These are phyloP conservation scores for Onthophagus sagittarius DNA, from an alignment of 2,888 invertebrate species.

Conservation along the genomic window DNA sequence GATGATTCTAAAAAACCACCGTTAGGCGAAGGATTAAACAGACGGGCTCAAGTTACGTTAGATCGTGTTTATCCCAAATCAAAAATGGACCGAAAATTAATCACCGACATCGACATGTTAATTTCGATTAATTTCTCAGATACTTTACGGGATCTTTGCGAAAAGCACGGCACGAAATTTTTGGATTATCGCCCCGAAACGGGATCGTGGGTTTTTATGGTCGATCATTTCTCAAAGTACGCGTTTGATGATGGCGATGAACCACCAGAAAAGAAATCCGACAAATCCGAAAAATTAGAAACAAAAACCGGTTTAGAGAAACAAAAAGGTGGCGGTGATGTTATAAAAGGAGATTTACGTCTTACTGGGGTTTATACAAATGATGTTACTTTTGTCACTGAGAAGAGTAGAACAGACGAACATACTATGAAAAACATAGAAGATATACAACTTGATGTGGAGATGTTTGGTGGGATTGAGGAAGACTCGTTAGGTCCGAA, in stretches of 20 bases:
- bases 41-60: conserved; percentile 85
- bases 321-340: not conserved
- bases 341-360: not conserved
- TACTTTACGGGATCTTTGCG: conserved; percentile 77
- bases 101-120: conserved; percentile 76
- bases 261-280: conserved; percentile 46
- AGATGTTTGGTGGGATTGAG: not conserved
- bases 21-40: conserved; percentile 78
- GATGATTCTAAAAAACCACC: conserved; percentile 85
- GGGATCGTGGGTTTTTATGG: conserved; percentile 96
- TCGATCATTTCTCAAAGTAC: conserved; percentile 93
- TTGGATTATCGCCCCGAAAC: conserved; percentile 93
- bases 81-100: conserved; percentile 72
- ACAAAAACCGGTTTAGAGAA: not conserved
- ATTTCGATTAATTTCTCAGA: conserved; percentile 79
- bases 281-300: not conserved
- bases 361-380: not conserved
- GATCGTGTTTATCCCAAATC: conserved; percentile 94
- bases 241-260: conserved; percentile 84
- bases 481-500: not conserved
- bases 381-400: no score
- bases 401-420: no score
- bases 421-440: not conserved
- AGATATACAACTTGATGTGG: not conserved
- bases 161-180: conserved; percentile 85